Percentiles rank a stretch among this genome's conserved stretches.
Evolutionary conservation across 2,797 vertebrate species (phyloP).

Genomic region (Emydoidea blandingii): DNA sequence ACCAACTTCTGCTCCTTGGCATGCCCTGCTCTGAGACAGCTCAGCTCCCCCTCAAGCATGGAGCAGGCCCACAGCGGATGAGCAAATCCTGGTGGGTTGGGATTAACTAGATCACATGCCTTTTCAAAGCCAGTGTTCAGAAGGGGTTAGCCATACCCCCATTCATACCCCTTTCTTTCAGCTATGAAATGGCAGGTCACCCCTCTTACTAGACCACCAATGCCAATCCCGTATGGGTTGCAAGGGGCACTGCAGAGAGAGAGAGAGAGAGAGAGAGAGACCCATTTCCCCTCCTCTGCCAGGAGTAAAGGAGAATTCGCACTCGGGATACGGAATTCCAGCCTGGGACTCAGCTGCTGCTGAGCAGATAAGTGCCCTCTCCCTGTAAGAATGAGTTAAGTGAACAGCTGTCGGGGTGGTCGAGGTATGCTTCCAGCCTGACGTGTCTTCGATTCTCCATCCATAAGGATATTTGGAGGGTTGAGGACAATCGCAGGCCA

Average conservation of each 20-base stretch:
- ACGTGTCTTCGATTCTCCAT: background rate
- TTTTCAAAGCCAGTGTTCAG: background rate
- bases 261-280: too few relatives aligned
- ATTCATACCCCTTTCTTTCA: background rate
- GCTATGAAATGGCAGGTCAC: background rate
- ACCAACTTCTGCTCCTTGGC: background rate
- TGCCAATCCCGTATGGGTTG: background rate
- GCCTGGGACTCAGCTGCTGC: background rate
- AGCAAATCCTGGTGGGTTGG: background rate
- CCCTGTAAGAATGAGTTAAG: background rate
- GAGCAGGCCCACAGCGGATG: background rate
- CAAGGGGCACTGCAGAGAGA: background rate
- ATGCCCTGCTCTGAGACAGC: background rate
- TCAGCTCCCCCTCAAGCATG: background rate
- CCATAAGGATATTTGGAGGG: background rate
- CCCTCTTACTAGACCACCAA: background rate
- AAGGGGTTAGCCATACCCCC: background rate
- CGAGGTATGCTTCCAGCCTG: background rate
- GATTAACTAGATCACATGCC: background rate
- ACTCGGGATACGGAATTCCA: background rate
- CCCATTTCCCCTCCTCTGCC: background rate
- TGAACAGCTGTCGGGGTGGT: background rate
- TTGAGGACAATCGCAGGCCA: background rate
- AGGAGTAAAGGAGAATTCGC: background rate
- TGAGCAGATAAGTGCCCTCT: background rate